phyloP scores from a whole-genome alignment of 1,140 invertebrate species.

The Cyclina sinensis region DNA sequence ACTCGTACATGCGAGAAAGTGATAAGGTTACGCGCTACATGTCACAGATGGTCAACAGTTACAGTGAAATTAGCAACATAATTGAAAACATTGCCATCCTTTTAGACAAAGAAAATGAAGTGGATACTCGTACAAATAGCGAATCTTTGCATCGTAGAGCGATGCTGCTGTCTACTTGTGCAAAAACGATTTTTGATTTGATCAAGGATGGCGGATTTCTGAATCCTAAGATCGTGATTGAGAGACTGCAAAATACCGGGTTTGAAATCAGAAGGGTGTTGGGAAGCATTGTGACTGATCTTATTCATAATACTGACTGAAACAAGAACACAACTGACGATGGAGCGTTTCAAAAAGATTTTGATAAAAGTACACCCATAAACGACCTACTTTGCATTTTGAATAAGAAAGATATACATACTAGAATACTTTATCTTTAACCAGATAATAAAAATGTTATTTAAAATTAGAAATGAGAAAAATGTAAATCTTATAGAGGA shows the following conservation, averaged over 20 bases:
- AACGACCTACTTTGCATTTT: too few relatives aligned
- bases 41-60: neutral
- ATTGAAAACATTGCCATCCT: neutral
- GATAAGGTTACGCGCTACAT: neutral
- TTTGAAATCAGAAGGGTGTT: neutral
- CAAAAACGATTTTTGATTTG: neutral
- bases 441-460: too few relatives aligned
- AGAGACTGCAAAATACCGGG: neutral
- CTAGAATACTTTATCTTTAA: too few relatives aligned
- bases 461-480: too few relatives aligned
- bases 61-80: neutral
- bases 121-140: neutral
- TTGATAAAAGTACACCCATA: too few relatives aligned
- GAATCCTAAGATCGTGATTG: neutral
- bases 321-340: too few relatives aligned
- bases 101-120: neutral
- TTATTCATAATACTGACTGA: too few relatives aligned
- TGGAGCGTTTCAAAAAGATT: too few relatives aligned
- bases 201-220: constrained; percentile 1
- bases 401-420: too few relatives aligned
- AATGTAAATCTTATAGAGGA: too few relatives aligned
- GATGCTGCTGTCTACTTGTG: neutral
- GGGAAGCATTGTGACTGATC: neutral
- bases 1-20: neutral
- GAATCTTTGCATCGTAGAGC: neutral